Conservation (phyloP, 2,888 invertebrate species). For the Drosophila incognita region DNA sequence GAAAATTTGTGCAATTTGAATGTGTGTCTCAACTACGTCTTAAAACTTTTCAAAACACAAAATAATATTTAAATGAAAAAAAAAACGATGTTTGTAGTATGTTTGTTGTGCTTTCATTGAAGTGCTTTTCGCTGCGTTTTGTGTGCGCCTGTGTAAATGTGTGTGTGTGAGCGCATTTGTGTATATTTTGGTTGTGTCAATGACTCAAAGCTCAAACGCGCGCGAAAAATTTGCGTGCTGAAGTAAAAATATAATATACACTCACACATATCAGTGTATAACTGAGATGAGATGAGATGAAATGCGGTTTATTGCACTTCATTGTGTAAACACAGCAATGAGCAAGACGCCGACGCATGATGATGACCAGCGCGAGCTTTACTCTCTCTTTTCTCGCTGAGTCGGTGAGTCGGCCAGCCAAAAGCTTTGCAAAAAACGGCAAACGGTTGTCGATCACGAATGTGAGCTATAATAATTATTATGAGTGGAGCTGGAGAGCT, state of each 20-base stretch:
- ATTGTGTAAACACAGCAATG: conserved; percentile 61
- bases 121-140: conserved; percentile 27
- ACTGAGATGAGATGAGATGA: conserved; percentile 40
- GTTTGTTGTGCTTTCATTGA: conserved; percentile 26
- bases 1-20: conserved; percentile 42
- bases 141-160: conserved; percentile 25
- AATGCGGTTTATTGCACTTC: conserved; percentile 76
- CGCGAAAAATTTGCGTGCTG: conserved; percentile 59
- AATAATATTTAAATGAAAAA: conserved; percentile 12
- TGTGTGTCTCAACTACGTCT: conserved; percentile 33
- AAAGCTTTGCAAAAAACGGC: conserved; percentile 32
- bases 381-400: conserved; percentile 9
- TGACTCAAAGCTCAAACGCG: conserved; percentile 73
- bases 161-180: conserved; percentile 17
- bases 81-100: background rate
- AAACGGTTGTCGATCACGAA: conserved; percentile 24
- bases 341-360: conserved; percentile 40
- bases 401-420: conserved; percentile 10
- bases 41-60: conserved; percentile 23
- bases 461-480: conserved; percentile 23
- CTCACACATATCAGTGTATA: conserved; percentile 2
- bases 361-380: conserved; percentile 40
- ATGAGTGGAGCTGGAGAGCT: conserved; percentile 21
- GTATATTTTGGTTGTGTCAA: conserved; percentile 59
- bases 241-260: conserved; percentile 58